Evolutionary conservation across 2,797 vertebrate genomes (phyloP).

Genomic region (Acanthurus leucopareius): DNA sequence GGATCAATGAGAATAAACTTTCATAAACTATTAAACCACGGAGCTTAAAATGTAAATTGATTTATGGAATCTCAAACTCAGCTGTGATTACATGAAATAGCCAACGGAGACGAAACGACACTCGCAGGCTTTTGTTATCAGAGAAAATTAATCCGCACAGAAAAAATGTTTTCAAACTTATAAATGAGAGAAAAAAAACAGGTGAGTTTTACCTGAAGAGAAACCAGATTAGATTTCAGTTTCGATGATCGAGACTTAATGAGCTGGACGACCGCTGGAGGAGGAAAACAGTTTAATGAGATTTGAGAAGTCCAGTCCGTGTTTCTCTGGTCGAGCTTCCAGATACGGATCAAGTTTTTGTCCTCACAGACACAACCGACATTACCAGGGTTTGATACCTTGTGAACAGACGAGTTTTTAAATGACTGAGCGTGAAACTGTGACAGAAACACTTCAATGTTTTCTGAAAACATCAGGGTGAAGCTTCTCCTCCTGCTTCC

Average conservation of each 20-base stretch:
- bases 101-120: not conserved
- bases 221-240: slow-evolving; percentile 25
- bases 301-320: slow-evolving; percentile 2
- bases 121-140: slow-evolving; percentile 10
- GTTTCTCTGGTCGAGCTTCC: not conserved
- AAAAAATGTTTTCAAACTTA: slow-evolving; percentile 11
- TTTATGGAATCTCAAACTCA: slow-evolving; percentile 6
- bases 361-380: too few relatives aligned
- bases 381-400: too few relatives aligned
- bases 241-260: not conserved
- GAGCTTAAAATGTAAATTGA: slow-evolving; percentile 3
- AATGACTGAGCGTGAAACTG: too few relatives aligned
- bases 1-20: not conserved
- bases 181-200: slow-evolving; percentile 9
- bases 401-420: too few relatives aligned
- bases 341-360: too few relatives aligned
- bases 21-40: not conserved
- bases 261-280: slow-evolving; percentile 13
- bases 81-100: not conserved
- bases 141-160: slow-evolving; percentile 10
- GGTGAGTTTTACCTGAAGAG: not conserved
- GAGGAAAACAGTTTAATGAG: slow-evolving; percentile 22
- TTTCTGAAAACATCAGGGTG: too few relatives aligned
- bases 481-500: too few relatives aligned
- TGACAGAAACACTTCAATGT: too few relatives aligned